Base-by-base conservation (phyloP, 2,888 invertebrate genomes). In the Cataglyphis rosenhaueri region DNA sequence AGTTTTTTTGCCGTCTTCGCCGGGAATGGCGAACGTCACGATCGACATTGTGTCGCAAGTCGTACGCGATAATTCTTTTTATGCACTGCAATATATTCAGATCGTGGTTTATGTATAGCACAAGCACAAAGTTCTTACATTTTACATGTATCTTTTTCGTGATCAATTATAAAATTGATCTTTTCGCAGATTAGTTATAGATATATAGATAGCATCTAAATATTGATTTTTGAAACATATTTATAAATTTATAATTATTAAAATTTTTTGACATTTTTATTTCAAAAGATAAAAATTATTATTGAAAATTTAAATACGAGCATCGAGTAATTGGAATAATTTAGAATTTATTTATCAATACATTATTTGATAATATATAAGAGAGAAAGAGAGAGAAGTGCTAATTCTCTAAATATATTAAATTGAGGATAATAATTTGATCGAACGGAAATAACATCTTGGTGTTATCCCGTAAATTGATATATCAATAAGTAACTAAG, bases 11-110 rank as follows among this genome's bases (percentile, higher is more conserved):
- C n/a, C 18, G 29, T 18, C n/a, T n/a, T n/a, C 68, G 38, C 35
- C 44, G 38, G 71, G 68, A 76, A 76, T 55, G 38, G 76, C 55
- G 29, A 55, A 55, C 70, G 29, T 76, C 70, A 29, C 70, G 70
- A 55, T 41, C 71, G 55, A 57, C 76, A 70, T 76, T 76, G 52
- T 57, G 52, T 57, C 41, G 76, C 76, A 29, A 70, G 55, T 55
- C n/a, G 4, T 57, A 41, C 12, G 55, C 29, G 25, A 57, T 76
- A 70, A 76, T 76, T 76, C 76, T 76, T 76, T 55, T 55, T 41
- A 55, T 66, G 76, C 70, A 35, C 38, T 5, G 55, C 29, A n/a
- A 18, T 68, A 55, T 66, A 75, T 75, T 75, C 32, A 75, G 66
- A 65, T 74, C 48, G 65, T 21, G 21, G 21, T 44, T 15, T 15